Percentiles rank a stretch among this genome's conserved stretches.
These are phyloP conservation scores for Caenorhabditis auriculariae DNA, from an alignment of 2,888 invertebrate species.

Conservation along the genomic window DNA sequence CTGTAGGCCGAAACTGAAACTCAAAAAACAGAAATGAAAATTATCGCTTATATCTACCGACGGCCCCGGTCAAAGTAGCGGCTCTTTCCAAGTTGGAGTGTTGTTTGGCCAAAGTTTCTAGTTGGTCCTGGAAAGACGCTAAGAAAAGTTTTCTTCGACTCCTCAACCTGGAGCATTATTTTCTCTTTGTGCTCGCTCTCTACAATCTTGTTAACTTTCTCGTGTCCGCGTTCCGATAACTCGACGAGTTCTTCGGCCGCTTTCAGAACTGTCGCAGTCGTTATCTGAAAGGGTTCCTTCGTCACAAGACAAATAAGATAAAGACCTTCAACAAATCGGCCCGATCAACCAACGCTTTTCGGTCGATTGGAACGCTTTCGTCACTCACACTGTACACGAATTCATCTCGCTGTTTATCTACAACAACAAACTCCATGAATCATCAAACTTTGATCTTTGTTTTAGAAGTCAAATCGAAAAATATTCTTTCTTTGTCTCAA, in stretches of 20 bases:
- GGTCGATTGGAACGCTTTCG: constrained; percentile 67
- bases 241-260: constrained; percentile 88
- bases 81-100: constrained; percentile 88
- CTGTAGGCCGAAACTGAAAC: constrained; percentile 47
- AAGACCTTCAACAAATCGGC: constrained; percentile 81
- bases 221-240: constrained; percentile 84
- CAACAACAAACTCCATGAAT: constrained; percentile 22
- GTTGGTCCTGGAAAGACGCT: constrained; percentile 90
- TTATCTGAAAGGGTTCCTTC: constrained; percentile 21
- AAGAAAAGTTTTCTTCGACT: constrained; percentile 9
- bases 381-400: constrained; percentile 28
- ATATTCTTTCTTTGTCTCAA: too few relatives aligned
- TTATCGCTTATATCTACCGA: neutral
- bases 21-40: neutral
- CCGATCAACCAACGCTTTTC: constrained; percentile 85
- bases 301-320: constrained; percentile 1
- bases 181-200: constrained; percentile 36
- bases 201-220: constrained; percentile 80
- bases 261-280: constrained; percentile 81
- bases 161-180: constrained; percentile 21
- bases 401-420: constrained; percentile 48
- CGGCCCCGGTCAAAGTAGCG: constrained; percentile 66
- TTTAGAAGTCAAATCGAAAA: too few relatives aligned
- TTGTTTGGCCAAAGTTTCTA: constrained; percentile 93
- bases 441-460: neutral